These are phyloP conservation scores for Sebastes ruberrimus DNA, from an alignment of 2,797 vertebrate species.

Conservation along the genomic window DNA sequence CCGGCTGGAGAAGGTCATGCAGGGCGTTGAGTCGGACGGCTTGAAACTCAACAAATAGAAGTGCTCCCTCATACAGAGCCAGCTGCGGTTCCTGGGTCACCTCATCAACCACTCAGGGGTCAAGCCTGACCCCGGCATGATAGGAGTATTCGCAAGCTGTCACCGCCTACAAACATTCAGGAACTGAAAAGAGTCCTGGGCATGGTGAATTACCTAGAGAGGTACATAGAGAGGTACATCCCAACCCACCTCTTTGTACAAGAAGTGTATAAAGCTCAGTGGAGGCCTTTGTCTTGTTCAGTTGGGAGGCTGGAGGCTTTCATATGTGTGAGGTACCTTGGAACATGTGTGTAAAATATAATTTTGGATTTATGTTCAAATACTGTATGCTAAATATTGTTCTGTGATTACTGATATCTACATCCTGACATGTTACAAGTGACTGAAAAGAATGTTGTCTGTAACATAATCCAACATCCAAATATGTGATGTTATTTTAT, in stretches of 20 bases:
- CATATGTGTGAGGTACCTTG: not conserved
- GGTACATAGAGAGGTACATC: no score
- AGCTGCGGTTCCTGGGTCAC: not conserved
- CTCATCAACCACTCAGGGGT: not conserved
- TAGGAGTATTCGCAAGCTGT: not conserved
- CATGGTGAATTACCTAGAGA: not conserved
- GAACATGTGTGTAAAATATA: not conserved
- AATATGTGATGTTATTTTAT: not conserved
- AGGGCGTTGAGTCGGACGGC: no score
- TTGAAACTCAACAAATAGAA: no score
- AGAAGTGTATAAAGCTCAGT: not conserved
- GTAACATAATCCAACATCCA: not conserved
- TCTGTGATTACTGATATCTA: not conserved
- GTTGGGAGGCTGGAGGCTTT: not conserved
- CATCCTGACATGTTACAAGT: not conserved
- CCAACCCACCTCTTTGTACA: not conserved
- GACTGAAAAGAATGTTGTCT: not conserved
- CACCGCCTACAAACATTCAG: no score
- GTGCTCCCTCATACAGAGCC: not conserved
- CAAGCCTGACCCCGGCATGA: not conserved
- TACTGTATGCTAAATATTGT: not conserved
- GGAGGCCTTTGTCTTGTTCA: not conserved
- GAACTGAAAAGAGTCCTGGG: not conserved
- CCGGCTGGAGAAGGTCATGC: no score
- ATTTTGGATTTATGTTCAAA: not conserved